phyloP scores from a whole-genome alignment of 2,888 invertebrate genomes.

The Cephalotes varians region DNA sequence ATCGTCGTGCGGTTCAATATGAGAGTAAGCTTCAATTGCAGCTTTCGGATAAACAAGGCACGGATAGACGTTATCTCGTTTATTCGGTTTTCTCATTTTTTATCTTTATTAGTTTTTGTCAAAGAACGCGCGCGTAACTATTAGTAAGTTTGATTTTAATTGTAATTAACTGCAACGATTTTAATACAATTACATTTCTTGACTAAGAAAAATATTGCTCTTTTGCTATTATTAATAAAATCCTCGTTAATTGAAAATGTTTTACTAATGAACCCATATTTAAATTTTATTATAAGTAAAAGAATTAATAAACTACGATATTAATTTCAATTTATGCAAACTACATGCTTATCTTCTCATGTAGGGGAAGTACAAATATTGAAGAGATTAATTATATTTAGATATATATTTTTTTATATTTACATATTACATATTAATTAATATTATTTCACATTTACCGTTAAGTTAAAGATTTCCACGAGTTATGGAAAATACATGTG shows the following conservation, averaged over 20 bases:
- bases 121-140: not conserved
- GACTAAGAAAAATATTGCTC: not conserved
- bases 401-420: slow-evolving; percentile 2
- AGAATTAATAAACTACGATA: slow-evolving; percentile 5
- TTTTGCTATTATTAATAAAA: not conserved
- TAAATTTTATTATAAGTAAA: not conserved
- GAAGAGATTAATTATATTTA: slow-evolving; percentile 6
- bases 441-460: not conserved
- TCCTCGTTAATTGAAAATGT: not conserved
- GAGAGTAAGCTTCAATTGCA: not conserved
- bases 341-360: not conserved
- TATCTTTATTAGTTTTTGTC: not conserved
- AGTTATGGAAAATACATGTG: not conserved
- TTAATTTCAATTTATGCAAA: slow-evolving; percentile 14
- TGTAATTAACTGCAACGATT: not conserved
- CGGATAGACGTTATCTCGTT: too few species aligned
- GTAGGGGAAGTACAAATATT: not conserved
- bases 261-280: not conserved
- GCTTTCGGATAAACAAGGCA: not conserved
- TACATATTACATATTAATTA: slow-evolving; percentile 8
- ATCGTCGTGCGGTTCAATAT: slow-evolving; percentile 16
- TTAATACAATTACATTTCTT: not conserved
- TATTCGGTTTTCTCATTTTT: slow-evolving; percentile 3
- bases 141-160: not conserved
- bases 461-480: not conserved